Base-by-base conservation (phyloP, 2,797 vertebrate species). In the Pipistrellus pipistrellus region DNA sequence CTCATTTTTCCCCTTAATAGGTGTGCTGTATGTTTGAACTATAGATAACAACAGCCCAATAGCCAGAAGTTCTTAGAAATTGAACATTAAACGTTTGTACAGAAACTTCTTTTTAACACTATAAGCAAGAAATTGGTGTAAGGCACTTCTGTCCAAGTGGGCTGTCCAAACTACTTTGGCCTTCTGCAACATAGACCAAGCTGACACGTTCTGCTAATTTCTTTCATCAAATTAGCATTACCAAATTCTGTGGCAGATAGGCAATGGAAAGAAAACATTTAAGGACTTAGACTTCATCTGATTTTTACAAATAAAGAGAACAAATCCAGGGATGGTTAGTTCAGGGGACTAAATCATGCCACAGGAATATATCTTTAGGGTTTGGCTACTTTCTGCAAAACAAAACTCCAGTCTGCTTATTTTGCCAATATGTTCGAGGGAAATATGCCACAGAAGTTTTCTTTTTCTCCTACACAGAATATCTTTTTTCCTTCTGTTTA, bases 281-380 rank as follows among this genome's bases (percentile, higher is more conserved):
- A 81, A 90, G 48, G 35, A 20, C 77, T 86, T 92, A 75, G 85
- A 55, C 48, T 53, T 81, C n/a, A 35, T 90, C 81, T 86, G 57
- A 83, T 87, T 93, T 93, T 95, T 80, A 75, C 53, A 91, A 90
- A 62, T n/a, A 85, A 92, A 30, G 68, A 88, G 57, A 93, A 95
- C 55, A 95, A 92, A 86, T 51, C 81, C 44, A 76, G 62, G 46
- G 46, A 66, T 85, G 75, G 20, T 76, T 94, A 91, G 38, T 91
- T 91, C 86, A 66, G 71, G 86, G 73, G 72, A 87, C 62, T 64
- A 90, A 83, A n/a, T 92, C 51, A 57, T 57, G 32, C 38, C 62
- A 27, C 18, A 51, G 80, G 23, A 92, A 90, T 81, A 55, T 38
- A 78, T 68, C 93, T 92, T 95, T 80, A 75, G 83, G 5, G 21